Conservation (phyloP, 2,113 vertebrate species). For the Caranx melampygus region DNA sequence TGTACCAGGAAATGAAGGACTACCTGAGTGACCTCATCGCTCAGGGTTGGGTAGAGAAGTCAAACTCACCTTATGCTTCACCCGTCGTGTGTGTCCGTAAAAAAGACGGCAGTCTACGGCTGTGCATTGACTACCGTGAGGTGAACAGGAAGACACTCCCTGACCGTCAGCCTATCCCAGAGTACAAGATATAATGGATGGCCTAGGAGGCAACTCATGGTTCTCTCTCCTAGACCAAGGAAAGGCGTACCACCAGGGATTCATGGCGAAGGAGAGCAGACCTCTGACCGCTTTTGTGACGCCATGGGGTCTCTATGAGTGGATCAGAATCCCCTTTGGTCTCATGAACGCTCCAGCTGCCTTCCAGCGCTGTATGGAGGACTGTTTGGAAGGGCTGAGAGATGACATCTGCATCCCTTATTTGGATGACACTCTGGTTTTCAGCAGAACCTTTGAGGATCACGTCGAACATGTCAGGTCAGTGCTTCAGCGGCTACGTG, state of each 20-base stretch:
- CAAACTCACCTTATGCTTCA: slow-evolving; percentile 13
- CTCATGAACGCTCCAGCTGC: slow-evolving; percentile 33
- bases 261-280: slow-evolving; percentile 10
- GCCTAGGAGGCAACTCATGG: neutral
- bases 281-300: slow-evolving; percentile 44
- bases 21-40: neutral
- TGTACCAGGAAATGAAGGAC: neutral
- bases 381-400: neutral
- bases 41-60: slow-evolving; percentile 28
- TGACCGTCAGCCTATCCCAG: neutral
- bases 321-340: slow-evolving; percentile 34
- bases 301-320: slow-evolving; percentile 36
- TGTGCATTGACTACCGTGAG: neutral
- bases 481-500: neutral
- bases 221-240: slow-evolving; percentile 40
- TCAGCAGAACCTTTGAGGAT: neutral
- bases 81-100: neutral
- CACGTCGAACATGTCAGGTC: neutral
- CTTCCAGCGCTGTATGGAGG: slow-evolving; percentile 35
- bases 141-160: neutral
- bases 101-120: neutral
- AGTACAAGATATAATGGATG: neutral
- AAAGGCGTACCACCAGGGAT: slow-evolving; percentile 20
- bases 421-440: neutral
- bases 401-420: neutral